Percentiles rank a stretch among this genome's conserved stretches.
Conservation (phyloP, 2,888 invertebrate genomes). For the Syrista parreyssii region DNA sequence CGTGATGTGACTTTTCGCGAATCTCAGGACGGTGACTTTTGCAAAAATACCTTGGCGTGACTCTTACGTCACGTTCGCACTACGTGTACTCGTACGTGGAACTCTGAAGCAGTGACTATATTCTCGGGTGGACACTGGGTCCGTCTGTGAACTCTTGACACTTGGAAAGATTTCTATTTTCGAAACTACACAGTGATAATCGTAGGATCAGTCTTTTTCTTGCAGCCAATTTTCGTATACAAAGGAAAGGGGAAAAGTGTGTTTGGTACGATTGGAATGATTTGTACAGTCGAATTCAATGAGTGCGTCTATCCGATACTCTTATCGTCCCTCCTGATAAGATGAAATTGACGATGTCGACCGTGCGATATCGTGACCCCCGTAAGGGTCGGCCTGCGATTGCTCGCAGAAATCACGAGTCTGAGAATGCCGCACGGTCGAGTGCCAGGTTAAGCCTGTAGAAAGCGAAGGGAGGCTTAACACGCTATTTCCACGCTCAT, state of each 20-base stretch:
- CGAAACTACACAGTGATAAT: background rate
- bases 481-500: slow-evolving; percentile 56
- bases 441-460: slow-evolving; percentile 8
- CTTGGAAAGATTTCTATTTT: background rate
- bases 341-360: slow-evolving; percentile 42
- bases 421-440: background rate
- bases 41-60: background rate
- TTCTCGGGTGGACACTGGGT: background rate
- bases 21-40: background rate
- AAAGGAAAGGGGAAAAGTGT: background rate
- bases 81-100: background rate
- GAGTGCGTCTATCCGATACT: slow-evolving; percentile 41
- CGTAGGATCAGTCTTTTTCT: background rate
- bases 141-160: background rate
- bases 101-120: background rate
- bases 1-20: slow-evolving; percentile 17
- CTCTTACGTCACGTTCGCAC: background rate
- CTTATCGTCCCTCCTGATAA: slow-evolving; percentile 43
- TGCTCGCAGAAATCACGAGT: background rate
- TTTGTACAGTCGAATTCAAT: background rate
- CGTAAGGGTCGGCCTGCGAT: background rate
- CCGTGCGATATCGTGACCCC: background rate
- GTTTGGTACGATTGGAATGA: background rate
- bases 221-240: background rate
- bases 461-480: slow-evolving; percentile 40